Evolutionary conservation across 23 tunicate species (phyloP), one percentile per base, ranked within the genome.

Genomic region (Trididemnum clinides): DNA sequence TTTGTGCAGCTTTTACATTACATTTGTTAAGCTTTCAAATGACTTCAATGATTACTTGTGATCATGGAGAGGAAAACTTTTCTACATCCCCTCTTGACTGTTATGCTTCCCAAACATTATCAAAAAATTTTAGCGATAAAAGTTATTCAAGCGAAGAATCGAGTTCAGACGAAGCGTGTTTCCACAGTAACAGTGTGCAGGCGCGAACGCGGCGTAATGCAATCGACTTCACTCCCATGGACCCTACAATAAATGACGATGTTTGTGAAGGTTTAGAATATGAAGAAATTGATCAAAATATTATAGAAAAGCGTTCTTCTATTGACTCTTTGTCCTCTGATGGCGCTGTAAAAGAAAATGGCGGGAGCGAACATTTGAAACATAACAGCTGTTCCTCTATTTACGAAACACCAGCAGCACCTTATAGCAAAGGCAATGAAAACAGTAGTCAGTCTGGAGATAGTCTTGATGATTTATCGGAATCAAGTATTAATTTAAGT

Each of bases 161-260:
- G 4, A 32, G 12, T 5, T 4, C 10, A 19, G 80, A 37, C 54
- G 31, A 39, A 36, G 57, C 3, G 7, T 2, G 7, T 20, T 19
- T 36, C 27, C 57, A 73, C 27, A 6, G 22, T 34, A 36, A 29
- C 34, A 23, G 27, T 51, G 28, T 31, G 66, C 50, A 51, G 4
- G 36, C 50, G 44, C 29, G 65, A 71, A 50, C 32, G 44, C 57
- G 87, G n/a, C 79, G 87, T 1, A 83, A 83, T 71, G 87, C 87
- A 20, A 83, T 83, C 30, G 87, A 83, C 71, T 83, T 83, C 71
- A 70, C 87, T 0, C 87, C 87, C 0, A 36, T 83, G 49, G 80
- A 83, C 23, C 30, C 50, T 1, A 69, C 80, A 26, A 38, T 28
- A 28, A 44, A 50, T 35, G 69, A 83, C 4, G 57, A 73, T 18